Conservation (phyloP, 1,140 invertebrate genomes). For the Xylocopa sonorina region DNA sequence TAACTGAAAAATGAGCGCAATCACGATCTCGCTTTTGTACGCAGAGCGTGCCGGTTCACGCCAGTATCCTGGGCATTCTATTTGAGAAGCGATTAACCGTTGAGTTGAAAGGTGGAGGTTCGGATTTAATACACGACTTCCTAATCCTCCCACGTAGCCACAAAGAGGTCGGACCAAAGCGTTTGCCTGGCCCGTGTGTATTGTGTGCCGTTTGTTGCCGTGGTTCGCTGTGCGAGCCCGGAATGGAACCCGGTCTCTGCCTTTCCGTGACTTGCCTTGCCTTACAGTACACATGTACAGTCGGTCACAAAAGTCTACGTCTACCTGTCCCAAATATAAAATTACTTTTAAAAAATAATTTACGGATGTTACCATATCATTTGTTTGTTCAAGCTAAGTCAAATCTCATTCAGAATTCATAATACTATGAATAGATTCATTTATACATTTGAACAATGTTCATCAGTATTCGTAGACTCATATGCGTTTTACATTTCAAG, state of each 20-base stretch:
- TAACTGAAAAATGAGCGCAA: constrained; percentile 64
- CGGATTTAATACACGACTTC: constrained; percentile 74
- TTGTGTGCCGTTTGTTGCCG: constrained; percentile 22
- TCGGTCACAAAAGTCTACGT: too few species aligned
- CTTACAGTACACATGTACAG: too few species aligned
- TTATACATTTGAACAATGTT: too few species aligned
- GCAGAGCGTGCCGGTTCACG: constrained; percentile 29
- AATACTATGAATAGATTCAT: too few species aligned
- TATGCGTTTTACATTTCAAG: too few species aligned
- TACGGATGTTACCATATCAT: too few species aligned
- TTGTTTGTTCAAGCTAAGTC: too few species aligned
- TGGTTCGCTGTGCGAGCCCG: not conserved
- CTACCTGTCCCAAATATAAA: constrained; percentile 8
- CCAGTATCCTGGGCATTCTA: constrained; percentile 50
- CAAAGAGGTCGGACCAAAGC: constrained; percentile 66
- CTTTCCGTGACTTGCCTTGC: constrained; percentile 50
- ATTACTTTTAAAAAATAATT: too few species aligned
- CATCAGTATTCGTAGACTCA: too few species aligned
- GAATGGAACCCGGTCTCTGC: constrained; percentile 1
- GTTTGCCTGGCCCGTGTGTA: constrained; percentile 27
- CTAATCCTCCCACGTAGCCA: constrained; percentile 72
- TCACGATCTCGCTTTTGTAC: constrained; percentile 60
- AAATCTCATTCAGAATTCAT: too few species aligned
- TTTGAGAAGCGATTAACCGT: constrained; percentile 68
- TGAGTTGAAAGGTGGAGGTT: constrained; percentile 71